A percentile compares a stretch with the other conserved stretches of the same genome.
Conservation (phyloP, 2,797 vertebrate genomes). For the Chelmon rostratus region DNA sequence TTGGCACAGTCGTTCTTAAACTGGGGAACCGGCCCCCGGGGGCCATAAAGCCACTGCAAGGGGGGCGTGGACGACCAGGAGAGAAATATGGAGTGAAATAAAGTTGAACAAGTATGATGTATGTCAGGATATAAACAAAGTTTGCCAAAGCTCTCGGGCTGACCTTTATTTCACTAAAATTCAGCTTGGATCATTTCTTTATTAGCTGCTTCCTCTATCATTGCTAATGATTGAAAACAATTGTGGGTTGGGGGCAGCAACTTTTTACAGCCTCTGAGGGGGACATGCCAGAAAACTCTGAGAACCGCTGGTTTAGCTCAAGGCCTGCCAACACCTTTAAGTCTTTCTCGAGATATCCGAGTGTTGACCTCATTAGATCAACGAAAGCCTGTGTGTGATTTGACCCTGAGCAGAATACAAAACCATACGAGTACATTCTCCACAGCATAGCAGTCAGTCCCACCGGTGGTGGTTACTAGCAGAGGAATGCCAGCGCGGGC, state of each 20-base stretch:
- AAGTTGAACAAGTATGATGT: too few relatives aligned
- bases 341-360: conserved; percentile 9
- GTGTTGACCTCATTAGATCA: conserved; percentile 45
- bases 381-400: conserved; percentile 40
- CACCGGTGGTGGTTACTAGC: conserved; percentile 41
- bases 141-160: too few relatives aligned
- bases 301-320: not conserved
- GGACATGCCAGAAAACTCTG: not conserved
- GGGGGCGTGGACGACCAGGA: too few relatives aligned
- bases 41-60: too few relatives aligned
- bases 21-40: too few relatives aligned
- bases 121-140: too few relatives aligned
- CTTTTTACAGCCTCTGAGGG: not conserved
- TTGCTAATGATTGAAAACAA: not conserved
- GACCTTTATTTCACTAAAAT: not conserved
- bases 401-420: conserved; percentile 61
- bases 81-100: too few relatives aligned
- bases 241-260: not conserved
- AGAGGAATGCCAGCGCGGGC: conserved; percentile 41
- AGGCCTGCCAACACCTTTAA: conserved; percentile 15
- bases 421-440: conserved; percentile 56
- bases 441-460: conserved; percentile 46
- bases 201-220: not conserved
- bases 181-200: not conserved
- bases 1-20: too few relatives aligned